Evolutionary conservation across 1,140 invertebrate species (phyloP), one percentile per base, ranked within the genome.

Genomic region (Tribolium madens): DNA sequence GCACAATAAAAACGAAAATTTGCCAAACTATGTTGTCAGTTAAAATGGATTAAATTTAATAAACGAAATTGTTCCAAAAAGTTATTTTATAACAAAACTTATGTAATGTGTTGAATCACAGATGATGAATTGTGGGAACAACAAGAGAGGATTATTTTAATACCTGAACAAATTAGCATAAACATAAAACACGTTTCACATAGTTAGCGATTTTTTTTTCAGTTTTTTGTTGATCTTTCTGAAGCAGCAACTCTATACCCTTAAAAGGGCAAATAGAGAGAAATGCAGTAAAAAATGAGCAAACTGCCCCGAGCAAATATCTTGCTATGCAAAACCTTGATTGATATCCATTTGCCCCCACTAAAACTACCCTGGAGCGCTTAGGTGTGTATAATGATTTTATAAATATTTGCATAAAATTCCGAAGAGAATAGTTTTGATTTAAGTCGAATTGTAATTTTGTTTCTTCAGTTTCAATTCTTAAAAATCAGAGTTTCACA

Each of bases 401-500:
- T 1, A 64, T n/a, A 57, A 57, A 57, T 33, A 64, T 64, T 64
- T 33, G 57, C 57, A 64, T 31, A 33, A 18, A 64, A 64, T 64
- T 64, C 57, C 57, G 21, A 1, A n/a, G 52, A 57, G 26, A 64
- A 64, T 64, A 33, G 57, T 31, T 26, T 26, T 5, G 21, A 26
- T 26, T 26, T 26, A 26, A 26, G 21, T 26, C n/a, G n/a, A n/a
- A n/a, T n/a, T n/a, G n/a, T n/a, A n/a, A n/a, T n/a, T n/a, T n/a
- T n/a, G n/a, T n/a, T n/a, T n/a, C n/a, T n/a, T n/a, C n/a, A n/a
- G n/a, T n/a, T n/a, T 26, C 21, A 33, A 64, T 64, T 64, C n/a
- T 33, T 64, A 10, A 64, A 33, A 26, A 18, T 64, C 3, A 13
- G 31, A 31, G 31, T 64, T 64, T 31, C 57, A 33, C 52, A 33